phyloP scores from a whole-genome alignment of 1,140 invertebrate species.

The Dreissena polymorpha region DNA sequence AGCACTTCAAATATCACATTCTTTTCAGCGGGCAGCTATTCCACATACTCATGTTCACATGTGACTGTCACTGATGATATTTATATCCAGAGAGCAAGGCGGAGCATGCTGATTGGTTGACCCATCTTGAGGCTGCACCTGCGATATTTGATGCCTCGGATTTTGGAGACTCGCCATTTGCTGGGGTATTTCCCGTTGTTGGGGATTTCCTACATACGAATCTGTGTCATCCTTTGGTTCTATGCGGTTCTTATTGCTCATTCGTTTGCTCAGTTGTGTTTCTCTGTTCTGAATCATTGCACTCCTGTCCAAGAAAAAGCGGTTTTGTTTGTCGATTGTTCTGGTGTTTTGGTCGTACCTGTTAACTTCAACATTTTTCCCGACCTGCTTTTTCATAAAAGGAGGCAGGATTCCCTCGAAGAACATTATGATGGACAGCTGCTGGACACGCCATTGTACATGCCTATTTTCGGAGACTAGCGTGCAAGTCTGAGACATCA shows the following conservation, averaged over 20 bases:
- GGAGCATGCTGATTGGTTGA: background rate
- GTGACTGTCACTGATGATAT: too few relatives aligned
- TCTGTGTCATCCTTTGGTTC: constrained; percentile 39
- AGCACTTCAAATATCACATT: too few relatives aligned
- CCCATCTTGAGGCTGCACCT: constrained; percentile 10
- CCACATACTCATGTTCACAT: too few relatives aligned
- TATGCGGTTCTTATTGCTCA: constrained; percentile 25
- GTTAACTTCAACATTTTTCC: constrained; percentile 32
- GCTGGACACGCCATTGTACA: constrained; percentile 60
- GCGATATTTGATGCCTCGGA: constrained; percentile 17
- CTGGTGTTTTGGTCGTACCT: constrained; percentile 35
- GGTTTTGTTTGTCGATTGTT: constrained; percentile 38
- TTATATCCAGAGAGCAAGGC: constrained; percentile 6
- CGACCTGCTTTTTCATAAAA: constrained; percentile 32
- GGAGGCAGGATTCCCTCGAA: constrained; percentile 55
- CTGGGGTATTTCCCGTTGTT: too few relatives aligned
- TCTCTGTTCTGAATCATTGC: background rate
- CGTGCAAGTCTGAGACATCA: constrained; percentile 70
- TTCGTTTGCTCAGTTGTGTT: constrained; percentile 29
- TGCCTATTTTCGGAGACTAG: constrained; percentile 58
- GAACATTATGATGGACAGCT: constrained; percentile 63
- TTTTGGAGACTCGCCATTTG: background rate
- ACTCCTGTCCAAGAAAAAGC: constrained; percentile 41
- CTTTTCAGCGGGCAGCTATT: too few relatives aligned
- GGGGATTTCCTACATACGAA: constrained; percentile 13